Evolutionary conservation across 2,797 vertebrate species (phyloP), one percentile per base, ranked within the genome.

Genomic region (Ambastaia sidthimunki): DNA sequence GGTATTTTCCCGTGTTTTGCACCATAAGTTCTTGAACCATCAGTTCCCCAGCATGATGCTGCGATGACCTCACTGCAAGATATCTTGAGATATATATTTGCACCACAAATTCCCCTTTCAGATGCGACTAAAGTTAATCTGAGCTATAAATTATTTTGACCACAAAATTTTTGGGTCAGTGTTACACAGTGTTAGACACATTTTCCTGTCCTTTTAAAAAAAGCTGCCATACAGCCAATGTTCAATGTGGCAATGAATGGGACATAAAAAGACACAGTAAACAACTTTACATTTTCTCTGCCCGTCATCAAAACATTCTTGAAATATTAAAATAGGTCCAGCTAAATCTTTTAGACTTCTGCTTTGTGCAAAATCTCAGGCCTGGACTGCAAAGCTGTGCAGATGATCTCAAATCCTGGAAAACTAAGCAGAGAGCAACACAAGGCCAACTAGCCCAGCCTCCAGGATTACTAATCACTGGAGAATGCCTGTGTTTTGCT

Each of bases 331-430:
- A 55, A 47, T 77, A 72, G 16, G 70, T 37, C 34, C 55, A 23
- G 50, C 25, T 79, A 69, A 79, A 76, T 71, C 50, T 34, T 71
- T 70, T 81, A 48, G 60, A 19, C 48, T 28, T 80, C 66, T 73
- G 70, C 57, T 69, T 74, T 65, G 55, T 68, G 15, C 69, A 63
- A 80, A 82, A 82, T 80, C 77, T 80, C 71, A 78, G 76, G 77
- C 80, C 68, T 47, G 21, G 37, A 65, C 54, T 82, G 82, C 74
- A 83, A 89, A 82, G 85, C 89, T 88, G 85, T 90, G 90, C 88
- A 91, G 89, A 92, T 88, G 87, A 92, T 89, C 88, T 89, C 71
- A 90, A 91, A 91, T 90, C 89, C 88, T 84, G 73, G 19, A 86
- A 89, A 90, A 90, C 88, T 86, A 77, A 81, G 80, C 68, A 88